Evolutionary conservation across 2,888 invertebrate genomes (phyloP).

Genomic region (Hydraecia micacea): DNA sequence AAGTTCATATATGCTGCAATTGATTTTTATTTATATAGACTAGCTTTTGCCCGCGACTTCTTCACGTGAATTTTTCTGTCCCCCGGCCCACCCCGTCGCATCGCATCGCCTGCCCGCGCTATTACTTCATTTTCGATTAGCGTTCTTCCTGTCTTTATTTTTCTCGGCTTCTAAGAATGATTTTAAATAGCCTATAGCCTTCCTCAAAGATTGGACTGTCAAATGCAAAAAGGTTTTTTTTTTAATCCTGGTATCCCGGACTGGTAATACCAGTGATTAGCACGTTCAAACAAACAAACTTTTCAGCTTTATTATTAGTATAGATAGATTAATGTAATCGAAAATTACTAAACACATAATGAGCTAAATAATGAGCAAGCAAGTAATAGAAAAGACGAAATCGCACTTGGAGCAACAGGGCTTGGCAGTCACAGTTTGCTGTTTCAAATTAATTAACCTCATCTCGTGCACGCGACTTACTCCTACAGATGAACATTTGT

Average conservation of each 20-base stretch:
- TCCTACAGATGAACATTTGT: constrained; percentile 51
- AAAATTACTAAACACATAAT: neutral
- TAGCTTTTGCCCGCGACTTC: too few relatives aligned
- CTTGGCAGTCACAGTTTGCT: constrained; percentile 10
- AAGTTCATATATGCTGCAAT: neutral
- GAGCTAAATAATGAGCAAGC: neutral
- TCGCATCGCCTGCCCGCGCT: neutral
- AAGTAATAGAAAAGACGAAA: neutral
- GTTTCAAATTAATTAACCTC: constrained; percentile 51
- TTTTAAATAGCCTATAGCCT: neutral
- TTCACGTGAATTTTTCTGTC: too few relatives aligned
- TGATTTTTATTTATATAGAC: neutral
- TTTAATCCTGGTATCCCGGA: too few relatives aligned
- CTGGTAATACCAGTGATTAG: too few relatives aligned
- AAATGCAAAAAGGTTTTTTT: too few relatives aligned
- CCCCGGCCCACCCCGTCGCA: too few relatives aligned
- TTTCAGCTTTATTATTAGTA: too few relatives aligned
- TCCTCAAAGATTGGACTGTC: neutral
- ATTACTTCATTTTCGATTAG: neutral
- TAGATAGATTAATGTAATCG: neutral
- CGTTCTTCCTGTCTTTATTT: neutral
- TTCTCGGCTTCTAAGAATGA: neutral
- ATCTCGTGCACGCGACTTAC: constrained; percentile 22
- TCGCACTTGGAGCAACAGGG: neutral
- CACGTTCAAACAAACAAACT: neutral